Conservation (phyloP, 2,797 vertebrate species). For the Anabas testudineus region DNA sequence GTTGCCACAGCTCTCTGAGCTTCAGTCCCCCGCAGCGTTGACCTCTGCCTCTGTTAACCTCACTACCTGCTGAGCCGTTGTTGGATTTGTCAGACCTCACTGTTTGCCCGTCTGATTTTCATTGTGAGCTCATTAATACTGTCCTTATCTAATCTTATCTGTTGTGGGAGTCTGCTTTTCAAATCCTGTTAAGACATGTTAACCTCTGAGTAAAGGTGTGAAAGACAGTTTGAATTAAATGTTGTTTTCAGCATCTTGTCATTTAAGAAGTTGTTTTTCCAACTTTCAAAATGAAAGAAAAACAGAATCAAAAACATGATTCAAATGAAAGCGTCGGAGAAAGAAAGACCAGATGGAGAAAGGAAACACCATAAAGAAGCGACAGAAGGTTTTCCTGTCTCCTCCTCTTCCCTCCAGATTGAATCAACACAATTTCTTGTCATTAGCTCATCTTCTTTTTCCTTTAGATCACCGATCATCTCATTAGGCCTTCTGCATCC, state of each 20-base stretch:
- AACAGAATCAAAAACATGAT: no score
- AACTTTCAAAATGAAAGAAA: no score
- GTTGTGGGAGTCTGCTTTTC: no score
- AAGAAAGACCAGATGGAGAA: no score
- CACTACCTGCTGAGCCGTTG: background rate
- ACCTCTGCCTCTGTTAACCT: no score
- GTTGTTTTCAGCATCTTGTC: no score
- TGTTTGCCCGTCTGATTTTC: background rate
- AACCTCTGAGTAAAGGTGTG: no score
- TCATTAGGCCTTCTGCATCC: constrained; percentile 50
- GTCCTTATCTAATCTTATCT: background rate
- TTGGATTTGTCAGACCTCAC: background rate
- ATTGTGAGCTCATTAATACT: constrained; percentile 13
- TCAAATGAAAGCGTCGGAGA: no score
- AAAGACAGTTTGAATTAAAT: no score
- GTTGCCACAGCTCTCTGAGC: background rate
- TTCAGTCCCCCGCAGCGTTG: background rate
- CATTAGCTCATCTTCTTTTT: constrained; percentile 49
- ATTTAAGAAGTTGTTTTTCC: no score
- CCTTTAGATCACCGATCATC: constrained; percentile 49
- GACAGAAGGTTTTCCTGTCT: background rate
- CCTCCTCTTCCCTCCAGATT: constrained; percentile 26
- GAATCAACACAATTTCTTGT: constrained; percentile 63
- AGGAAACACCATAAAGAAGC: background rate
- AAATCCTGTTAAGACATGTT: no score